Percentiles rank a stretch among this genome's conserved stretches.
Conservation (phyloP, 2,888 invertebrate genomes). For the Drosophila formosana region DNA sequence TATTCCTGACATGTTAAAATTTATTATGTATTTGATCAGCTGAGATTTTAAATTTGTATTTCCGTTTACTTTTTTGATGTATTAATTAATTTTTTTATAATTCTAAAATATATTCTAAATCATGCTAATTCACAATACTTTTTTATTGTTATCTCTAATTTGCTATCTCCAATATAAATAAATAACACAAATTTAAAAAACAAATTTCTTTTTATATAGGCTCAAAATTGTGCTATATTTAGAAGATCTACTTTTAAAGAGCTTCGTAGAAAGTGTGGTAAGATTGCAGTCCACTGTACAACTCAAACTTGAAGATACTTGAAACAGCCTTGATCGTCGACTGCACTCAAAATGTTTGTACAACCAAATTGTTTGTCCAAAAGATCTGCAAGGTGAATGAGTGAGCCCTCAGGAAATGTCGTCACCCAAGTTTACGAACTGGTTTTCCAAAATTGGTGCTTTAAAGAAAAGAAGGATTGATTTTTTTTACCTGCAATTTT, state of each 20-base stretch:
- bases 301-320: conserved; percentile 11
- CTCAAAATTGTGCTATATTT: neutral
- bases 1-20: too few species aligned
- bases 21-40: too few species aligned
- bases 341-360: conserved; percentile 22
- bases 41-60: too few species aligned
- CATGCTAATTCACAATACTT: too few species aligned
- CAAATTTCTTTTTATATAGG: too few species aligned
- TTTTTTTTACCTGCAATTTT: neutral
- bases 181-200: too few species aligned
- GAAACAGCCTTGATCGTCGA: conserved; percentile 22
- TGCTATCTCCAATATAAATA: too few species aligned
- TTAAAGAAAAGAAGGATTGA: neutral
- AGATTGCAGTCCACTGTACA: conserved; percentile 2
- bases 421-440: conserved; percentile 19
- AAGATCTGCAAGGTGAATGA: conserved; percentile 27
- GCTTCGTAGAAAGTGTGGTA: conserved; percentile 10
- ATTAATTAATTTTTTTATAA: too few species aligned
- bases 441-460: conserved; percentile 13
- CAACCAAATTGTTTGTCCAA: conserved; percentile 23
- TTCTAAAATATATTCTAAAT: too few species aligned
- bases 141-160: too few species aligned
- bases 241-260: neutral
- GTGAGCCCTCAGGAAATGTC: conserved; percentile 16
- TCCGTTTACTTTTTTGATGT: too few species aligned